A percentile compares a stretch with the other conserved stretches of the same genome.
These are phyloP conservation scores for Noturus placidus DNA, from an alignment of 2,113 vertebrate genomes.

Conservation along the genomic window DNA sequence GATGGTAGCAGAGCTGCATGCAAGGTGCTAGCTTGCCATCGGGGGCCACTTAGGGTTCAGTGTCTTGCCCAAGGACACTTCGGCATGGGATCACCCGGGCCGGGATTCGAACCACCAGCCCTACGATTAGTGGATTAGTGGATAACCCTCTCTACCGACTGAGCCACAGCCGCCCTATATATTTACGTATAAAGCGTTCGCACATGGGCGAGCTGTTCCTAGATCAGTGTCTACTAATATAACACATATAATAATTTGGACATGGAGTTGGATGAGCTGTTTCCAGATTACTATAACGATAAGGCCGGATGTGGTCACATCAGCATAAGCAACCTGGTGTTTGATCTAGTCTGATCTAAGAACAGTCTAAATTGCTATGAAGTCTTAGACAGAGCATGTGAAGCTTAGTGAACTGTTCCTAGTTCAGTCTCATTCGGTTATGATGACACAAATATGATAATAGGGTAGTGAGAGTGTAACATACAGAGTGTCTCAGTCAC, in stretches of 20 bases:
- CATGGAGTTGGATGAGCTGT: not conserved
- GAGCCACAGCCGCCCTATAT: too few relatives aligned
- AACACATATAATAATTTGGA: not conserved
- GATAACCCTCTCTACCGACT: too few relatives aligned
- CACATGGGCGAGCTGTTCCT: not conserved
- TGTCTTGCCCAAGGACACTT: too few relatives aligned
- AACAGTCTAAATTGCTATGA: too few relatives aligned
- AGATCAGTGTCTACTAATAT: not conserved
- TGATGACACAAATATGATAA: not conserved
- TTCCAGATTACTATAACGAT: not conserved
- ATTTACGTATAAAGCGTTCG: not conserved
- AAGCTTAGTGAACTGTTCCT: not conserved
- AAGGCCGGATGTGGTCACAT: not conserved
- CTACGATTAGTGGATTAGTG: too few relatives aligned
- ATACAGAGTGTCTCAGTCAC: slow-evolving; percentile 4
- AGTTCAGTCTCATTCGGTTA: not conserved
- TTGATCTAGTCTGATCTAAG: not conserved
- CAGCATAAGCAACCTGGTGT: not conserved
- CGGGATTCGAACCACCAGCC: too few relatives aligned
- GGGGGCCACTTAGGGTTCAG: too few relatives aligned
- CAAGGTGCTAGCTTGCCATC: too few relatives aligned
- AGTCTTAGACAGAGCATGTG: not conserved
- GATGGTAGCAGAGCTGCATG: too few relatives aligned
- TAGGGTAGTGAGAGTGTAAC: slow-evolving; percentile 1
- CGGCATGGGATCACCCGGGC: too few relatives aligned